Evolutionary conservation across 2,797 vertebrate genomes (phyloP), one percentile per base, ranked within the genome.

Genomic region (Xiphorhynchus erythropygius): DNA sequence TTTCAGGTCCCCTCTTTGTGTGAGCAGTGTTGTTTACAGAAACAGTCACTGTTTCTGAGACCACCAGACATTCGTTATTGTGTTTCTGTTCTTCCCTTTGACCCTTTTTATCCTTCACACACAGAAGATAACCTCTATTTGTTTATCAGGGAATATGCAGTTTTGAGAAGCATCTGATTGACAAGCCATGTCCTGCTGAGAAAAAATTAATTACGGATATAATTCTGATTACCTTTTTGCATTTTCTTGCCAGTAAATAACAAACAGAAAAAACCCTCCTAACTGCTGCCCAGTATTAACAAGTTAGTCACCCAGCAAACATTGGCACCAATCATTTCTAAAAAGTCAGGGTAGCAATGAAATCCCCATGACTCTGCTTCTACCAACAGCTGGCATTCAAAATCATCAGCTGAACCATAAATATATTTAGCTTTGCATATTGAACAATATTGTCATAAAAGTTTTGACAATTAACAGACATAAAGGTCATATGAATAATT

Each of bases 401-500:
- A 95, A 69, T 93, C 42, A 74, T 73, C 77, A 88, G 35, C 46
- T 78, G 75, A 95, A 90, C 21, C 69, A 55, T 46, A 83, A 83
- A 71, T 42, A 65, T 39, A 50, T 92, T 92, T 82, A 77, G 32
- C 23, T 93, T 92, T 89, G 32, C 30, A 24, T 59, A 57, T 23
- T 65, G 63, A 95, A 91, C 11, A 56, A 85, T 60, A 76, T 42
- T 91, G 55, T 81, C 49, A 74, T 92, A 89, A 83, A 92, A 90
- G 47, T 81, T 62, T 92, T 90, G 60, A 80, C 50, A 64, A 79
- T 67, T 83, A 83, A 67, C 15, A 95, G 32, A 79, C 5, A 16
- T 64, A 94, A 94, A 94, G 80, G 71, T 94, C 83, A 78, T 47
- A 39, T 68, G 79, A 92, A 93, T 68, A 81, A 90, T 81, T 69